Conservation (phyloP, 2,888 invertebrate genomes). For the Clunio marinus region DNA sequence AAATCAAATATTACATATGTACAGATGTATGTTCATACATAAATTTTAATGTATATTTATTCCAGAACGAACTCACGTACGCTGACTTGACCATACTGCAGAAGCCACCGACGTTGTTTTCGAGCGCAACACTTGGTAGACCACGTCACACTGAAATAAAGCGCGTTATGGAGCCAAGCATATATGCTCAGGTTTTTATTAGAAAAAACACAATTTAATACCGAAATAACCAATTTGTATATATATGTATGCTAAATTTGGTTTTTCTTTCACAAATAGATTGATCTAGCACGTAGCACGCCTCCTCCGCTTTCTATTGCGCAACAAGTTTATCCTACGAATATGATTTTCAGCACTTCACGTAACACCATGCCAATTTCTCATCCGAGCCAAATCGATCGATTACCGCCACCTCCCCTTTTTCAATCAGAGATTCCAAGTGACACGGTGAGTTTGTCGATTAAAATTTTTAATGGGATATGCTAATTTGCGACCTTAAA, state of each 20-base stretch:
- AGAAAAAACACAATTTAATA: not conserved
- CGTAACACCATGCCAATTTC: conserved; percentile 34
- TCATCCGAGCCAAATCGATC: conserved; percentile 37
- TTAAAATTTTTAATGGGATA: conserved; percentile 24
- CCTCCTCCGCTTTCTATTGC: conserved; percentile 29
- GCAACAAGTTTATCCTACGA: conserved; percentile 36
- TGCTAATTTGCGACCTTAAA: conserved; percentile 5
- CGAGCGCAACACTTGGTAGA: conserved; percentile 51
- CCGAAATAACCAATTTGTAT: not conserved
- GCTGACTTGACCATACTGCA: conserved; percentile 38
- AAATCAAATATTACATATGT: too few relatives aligned
- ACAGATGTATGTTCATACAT: too few relatives aligned
- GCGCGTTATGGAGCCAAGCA: conserved; percentile 50
- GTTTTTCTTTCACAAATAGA: conserved; percentile 23
- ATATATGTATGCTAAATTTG: not conserved
- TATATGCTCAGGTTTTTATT: conserved; percentile 50
- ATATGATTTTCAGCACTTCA: conserved; percentile 36
- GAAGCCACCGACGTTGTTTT: conserved; percentile 43
- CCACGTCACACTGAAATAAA: conserved; percentile 50
- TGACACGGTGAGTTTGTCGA: conserved; percentile 24
- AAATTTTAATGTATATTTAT: too few relatives aligned
- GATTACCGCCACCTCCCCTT: conserved; percentile 24
- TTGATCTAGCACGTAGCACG: conserved; percentile 33
- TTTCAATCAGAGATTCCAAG: not conserved
- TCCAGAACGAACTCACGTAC: conserved; percentile 36